Conservation (phyloP, 64 coral and sea anemone genomes). For the Stichodactyla helianthus region DNA sequence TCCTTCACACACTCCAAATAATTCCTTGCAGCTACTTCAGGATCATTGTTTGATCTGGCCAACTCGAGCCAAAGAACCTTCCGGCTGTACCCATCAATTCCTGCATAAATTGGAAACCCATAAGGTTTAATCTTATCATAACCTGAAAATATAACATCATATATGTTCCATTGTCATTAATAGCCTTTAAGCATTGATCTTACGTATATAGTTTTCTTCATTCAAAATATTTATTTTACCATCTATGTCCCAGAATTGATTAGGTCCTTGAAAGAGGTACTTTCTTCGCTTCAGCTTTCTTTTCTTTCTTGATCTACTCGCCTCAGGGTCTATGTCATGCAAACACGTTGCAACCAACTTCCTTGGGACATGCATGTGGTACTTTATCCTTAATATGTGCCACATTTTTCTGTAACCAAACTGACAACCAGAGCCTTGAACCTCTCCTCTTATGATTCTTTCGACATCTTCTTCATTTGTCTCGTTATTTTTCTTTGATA, state of each 20-base stretch:
- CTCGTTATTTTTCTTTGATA: neutral
- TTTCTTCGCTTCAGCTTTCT: constrained; percentile 18
- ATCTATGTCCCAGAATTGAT: constrained; percentile 35
- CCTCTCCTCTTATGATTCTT: neutral
- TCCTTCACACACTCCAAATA: too few species aligned
- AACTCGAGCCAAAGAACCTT: too few species aligned
- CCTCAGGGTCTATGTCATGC: neutral
- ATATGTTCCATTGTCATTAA: too few species aligned
- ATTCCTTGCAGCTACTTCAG: too few species aligned
- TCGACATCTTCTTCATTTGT: neutral
- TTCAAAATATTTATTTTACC: neutral
- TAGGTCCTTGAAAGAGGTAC: constrained; percentile 14
- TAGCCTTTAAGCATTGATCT: too few species aligned
- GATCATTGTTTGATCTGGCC: too few species aligned
- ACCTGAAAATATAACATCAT: too few species aligned
- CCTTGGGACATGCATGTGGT: constrained; percentile 50
- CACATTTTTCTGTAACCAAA: constrained; percentile 42
- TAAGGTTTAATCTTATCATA: too few species aligned
- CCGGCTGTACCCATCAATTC: too few species aligned
- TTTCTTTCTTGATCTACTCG: neutral
- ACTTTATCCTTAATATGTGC: constrained; percentile 28
- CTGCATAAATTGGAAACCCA: too few species aligned
- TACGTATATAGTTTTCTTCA: too few species aligned
- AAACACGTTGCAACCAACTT: neutral
- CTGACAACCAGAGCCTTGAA: neutral